These are phyloP conservation scores for Agelaius tricolor DNA, from an alignment of 2,113 vertebrate species.

Conservation along the genomic window DNA sequence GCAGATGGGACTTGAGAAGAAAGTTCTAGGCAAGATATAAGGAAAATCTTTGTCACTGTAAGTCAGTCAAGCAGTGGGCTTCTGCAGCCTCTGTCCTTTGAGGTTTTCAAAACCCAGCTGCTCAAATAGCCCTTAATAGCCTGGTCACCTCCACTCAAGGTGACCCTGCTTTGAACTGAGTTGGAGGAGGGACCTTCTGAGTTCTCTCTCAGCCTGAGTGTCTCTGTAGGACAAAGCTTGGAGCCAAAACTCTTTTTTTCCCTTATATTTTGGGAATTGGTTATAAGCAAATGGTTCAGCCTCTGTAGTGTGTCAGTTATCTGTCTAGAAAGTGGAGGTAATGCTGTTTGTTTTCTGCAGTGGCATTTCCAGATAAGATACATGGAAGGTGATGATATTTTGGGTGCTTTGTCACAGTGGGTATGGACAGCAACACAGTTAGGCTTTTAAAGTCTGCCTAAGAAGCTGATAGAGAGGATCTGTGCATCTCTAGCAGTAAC, in stretches of 20 bases:
- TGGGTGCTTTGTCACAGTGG: background rate
- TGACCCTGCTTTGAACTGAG: background rate
- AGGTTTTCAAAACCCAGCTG: background rate
- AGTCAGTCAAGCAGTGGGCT: background rate
- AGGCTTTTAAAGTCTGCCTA: background rate
- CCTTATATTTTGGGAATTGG: fast-evolving
- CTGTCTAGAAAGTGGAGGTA: background rate
- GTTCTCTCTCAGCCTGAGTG: background rate
- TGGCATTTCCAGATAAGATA: background rate
- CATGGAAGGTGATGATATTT: background rate
- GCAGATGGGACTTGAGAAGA: background rate
- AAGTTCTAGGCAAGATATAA: background rate
- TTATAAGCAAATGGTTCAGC: background rate
- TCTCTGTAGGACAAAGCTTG: background rate
- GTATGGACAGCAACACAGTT: background rate
- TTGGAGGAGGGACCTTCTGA: background rate
- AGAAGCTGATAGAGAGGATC: background rate
- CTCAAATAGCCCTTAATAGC: background rate
- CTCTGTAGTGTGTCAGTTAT: background rate
- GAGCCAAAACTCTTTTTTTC: background rate
- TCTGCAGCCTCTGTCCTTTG: background rate
- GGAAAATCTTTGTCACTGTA: background rate
- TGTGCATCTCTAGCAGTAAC: background rate
- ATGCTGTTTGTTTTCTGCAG: background rate
- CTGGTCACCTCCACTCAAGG: background rate